Evolutionary conservation across 2,113 vertebrate genomes (phyloP).

Genomic region (Nothobranchius kuhntae): DNA sequence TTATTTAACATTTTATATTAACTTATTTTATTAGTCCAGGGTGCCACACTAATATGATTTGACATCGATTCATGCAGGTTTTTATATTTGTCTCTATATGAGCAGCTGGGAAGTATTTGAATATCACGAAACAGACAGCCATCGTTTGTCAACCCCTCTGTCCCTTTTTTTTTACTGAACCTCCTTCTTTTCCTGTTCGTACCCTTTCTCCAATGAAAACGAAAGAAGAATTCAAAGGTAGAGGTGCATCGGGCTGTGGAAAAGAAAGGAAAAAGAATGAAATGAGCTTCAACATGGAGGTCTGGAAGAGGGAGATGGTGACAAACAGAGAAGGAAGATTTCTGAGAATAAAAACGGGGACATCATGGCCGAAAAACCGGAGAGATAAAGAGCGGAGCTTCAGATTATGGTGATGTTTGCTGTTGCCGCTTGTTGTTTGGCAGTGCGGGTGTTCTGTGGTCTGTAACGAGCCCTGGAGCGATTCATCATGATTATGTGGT

Average conservation of each 20-base stretch:
- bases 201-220: conserved; percentile 30
- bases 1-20: not conserved
- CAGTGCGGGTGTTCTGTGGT: conserved; percentile 40
- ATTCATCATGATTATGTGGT: conserved; percentile 81
- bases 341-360: conserved; percentile 19
- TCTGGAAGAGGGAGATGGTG: not conserved
- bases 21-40: not conserved
- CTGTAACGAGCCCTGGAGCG: conserved; percentile 38
- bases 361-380: conserved; percentile 20
- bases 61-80: not conserved
- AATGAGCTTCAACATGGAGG: conserved; percentile 12
- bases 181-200: conserved; percentile 25
- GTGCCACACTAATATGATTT: not conserved
- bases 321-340: conserved; percentile 18
- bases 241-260: conserved; percentile 8
- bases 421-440: conserved; percentile 53
- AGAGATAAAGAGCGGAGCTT: conserved; percentile 38
- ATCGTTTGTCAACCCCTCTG: not conserved
- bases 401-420: conserved; percentile 57
- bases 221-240: conserved; percentile 40
- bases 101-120: not conserved
- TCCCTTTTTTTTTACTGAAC: conserved; percentile 33
- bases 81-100: not conserved
- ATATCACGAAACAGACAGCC: too few relatives aligned
- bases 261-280: conserved; percentile 23